Evolutionary conservation across 1,140 invertebrate species (phyloP).

Genomic region (Lutraria rhynchaena): DNA sequence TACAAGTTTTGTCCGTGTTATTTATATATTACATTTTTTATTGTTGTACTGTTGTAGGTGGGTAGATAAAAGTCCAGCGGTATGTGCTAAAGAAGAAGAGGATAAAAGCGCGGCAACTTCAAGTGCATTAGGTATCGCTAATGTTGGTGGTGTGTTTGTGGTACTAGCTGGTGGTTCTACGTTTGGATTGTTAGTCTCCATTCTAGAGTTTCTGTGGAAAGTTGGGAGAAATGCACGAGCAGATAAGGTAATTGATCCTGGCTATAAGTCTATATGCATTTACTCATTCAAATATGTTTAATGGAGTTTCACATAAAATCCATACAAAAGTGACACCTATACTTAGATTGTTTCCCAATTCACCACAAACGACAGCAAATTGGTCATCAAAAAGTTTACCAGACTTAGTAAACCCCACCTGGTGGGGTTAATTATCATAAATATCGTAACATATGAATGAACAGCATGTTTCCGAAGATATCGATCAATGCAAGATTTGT

Average conservation of each 20-base stretch:
- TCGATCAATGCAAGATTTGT: too few species aligned
- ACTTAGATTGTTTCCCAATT: neutral
- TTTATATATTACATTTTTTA: too few species aligned
- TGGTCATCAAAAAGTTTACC: too few species aligned
- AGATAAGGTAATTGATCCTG: constrained; percentile 32
- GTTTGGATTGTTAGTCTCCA: constrained; percentile 94
- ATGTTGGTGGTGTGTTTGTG: constrained; percentile 98
- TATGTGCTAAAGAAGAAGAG: constrained; percentile 91
- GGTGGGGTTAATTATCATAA: too few species aligned
- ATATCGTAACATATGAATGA: too few species aligned
- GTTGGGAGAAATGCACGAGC: constrained; percentile 82
- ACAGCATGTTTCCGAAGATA: too few species aligned
- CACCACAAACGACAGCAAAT: too few species aligned
- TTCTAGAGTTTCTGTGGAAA: constrained; percentile 98
- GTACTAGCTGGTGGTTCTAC: constrained; percentile 94
- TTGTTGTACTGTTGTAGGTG: constrained; percentile 77
- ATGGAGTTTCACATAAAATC: neutral
- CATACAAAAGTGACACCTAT: neutral
- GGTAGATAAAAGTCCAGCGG: constrained; percentile 93
- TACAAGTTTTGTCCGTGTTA: too few species aligned
- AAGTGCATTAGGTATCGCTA: constrained; percentile 95
- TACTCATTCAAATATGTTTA: neutral
- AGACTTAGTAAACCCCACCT: too few species aligned
- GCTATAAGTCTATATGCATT: too few species aligned
- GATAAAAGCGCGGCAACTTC: constrained; percentile 90